A percentile compares a stretch with the other conserved stretches of the same genome.
Conservation (phyloP, 2,888 invertebrate genomes). For the Cyrtodaria siliqua region DNA sequence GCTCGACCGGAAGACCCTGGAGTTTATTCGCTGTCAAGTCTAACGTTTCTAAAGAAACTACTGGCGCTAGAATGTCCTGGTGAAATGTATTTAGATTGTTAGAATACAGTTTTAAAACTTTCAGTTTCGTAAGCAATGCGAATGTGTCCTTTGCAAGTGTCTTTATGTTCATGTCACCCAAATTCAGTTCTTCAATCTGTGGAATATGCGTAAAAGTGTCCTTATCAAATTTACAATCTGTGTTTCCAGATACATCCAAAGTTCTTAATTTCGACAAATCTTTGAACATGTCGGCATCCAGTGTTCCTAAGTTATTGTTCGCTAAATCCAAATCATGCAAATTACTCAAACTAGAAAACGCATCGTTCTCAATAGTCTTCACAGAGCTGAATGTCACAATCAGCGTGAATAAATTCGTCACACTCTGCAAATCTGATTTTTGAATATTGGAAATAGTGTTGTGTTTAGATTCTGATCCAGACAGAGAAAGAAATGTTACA, state of each 20-base stretch:
- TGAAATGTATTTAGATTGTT: constrained; percentile 53
- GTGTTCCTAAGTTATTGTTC: constrained; percentile 51
- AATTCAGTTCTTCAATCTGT: constrained; percentile 54
- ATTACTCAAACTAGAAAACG: constrained; percentile 52
- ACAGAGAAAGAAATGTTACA: constrained; percentile 14
- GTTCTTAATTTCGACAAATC: constrained; percentile 57
- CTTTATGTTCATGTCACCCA: constrained; percentile 55
- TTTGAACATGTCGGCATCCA: constrained; percentile 58
- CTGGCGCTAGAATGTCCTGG: constrained; percentile 48
- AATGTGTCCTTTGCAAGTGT: constrained; percentile 51
- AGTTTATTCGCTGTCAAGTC: constrained; percentile 67
- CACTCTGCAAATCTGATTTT: constrained; percentile 41
- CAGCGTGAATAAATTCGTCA: constrained; percentile 35
- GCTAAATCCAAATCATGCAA: constrained; percentile 58
- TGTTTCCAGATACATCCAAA: constrained; percentile 64
- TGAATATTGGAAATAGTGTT: constrained; percentile 32
- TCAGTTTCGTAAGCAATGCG: constrained; percentile 43
- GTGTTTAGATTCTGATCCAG: constrained; percentile 21
- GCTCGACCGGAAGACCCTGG: constrained; percentile 48
- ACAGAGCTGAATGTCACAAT: constrained; percentile 47
- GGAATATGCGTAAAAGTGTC: constrained; percentile 48
- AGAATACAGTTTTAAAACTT: constrained; percentile 60
- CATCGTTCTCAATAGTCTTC: constrained; percentile 35
- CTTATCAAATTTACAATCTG: constrained; percentile 54
- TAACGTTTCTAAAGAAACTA: constrained; percentile 49